Base-by-base conservation (phyloP, 2,113 vertebrate genomes). In the Hemiprocne comata region DNA sequence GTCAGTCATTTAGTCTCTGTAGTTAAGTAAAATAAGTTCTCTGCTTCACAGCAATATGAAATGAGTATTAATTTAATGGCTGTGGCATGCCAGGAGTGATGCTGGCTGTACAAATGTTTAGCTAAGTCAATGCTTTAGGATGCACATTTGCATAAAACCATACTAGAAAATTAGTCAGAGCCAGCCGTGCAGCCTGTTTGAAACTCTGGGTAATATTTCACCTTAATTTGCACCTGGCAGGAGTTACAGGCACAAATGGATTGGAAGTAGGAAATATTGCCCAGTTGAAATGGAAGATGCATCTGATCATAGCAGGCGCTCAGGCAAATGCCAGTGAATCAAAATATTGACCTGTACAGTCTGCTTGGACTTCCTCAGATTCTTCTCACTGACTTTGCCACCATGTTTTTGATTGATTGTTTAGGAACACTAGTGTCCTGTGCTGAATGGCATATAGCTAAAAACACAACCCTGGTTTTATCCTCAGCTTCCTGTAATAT, bases 201-300 rank as follows among this genome's bases (percentile, higher is more conserved):
- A 38, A 67, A 28, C n/a, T 67, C 44, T 71, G 82, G n/a, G 33
- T 76, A 28, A 87, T 85, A 62, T 83, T 95, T 93, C 70, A 86
- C 82, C 33, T 80, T 92, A 66, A 83, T 83, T 85, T 88, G 19
- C 71, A 96, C 71, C 95, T 95, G 67, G 42, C 78, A 78, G 42
- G 55, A 71, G 13, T 66, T 67, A 55, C 2, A 42, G 53, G 33
- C 65, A 71, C 69, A 79, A 85, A 36, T 48, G 48, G 70, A 10
- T 61, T 65, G 66, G 58, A 87, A 72, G 33, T 1, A 60, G 50
- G 48, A 87, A 89, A 53, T 90, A 83, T 73, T 0, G 0, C 28
- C 53, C 44, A 17, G 44, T 70, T 90, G 26, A 51, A 80, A 77
- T 42, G 21, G 42, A 73, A 80, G 71, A 87, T 80, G 60, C 20